Evolutionary conservation across 2,797 vertebrate genomes (phyloP), one percentile per base, ranked within the genome.

Genomic region (Thaleichthys pacificus): DNA sequence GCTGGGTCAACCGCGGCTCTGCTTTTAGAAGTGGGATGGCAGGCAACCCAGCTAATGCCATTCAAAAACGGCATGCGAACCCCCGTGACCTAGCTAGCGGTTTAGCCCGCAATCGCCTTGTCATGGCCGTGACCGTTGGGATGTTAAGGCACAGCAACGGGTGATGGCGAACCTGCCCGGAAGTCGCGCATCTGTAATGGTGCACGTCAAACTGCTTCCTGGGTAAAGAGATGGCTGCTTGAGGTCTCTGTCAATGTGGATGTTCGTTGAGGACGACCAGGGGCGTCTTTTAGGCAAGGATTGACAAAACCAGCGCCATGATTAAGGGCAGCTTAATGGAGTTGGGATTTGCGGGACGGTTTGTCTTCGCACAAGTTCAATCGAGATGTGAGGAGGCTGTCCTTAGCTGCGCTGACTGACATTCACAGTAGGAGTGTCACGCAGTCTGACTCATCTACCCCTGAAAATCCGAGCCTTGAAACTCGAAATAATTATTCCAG

Each of bases 11-110:
- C 24, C 77, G 80, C 82, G 76, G 66, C 78, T 83, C 81, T 78
- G 79, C 70, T 86, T 87, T 84, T 81, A 77, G 26, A 22, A 85
- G 79, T 32, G 11, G 60, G 77, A 79, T 82, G 83, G 87, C 87
- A 90, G 88, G 82, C 78, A 72, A 81, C 67, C 79, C 67, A 82
- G 83, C 81, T 70, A 72, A 86, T 84, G 85, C 82, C 83, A 83
- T 83, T 81, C 70, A 24, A 85, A 74, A 42, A 76, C 76, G 68
- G 26, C 77, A 72, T 47, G 14, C 75, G 80, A 82, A 84, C 79
- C 26, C 1, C 26, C 26, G 26, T 26, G 26, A 26, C 26, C 26
- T 26, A 26, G 26, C 26, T 26, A 26, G 26, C 26, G 3, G 2
- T 26, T 26, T 26, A 26, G 26, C 26, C 26, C 26, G 26, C 26